A percentile compares a stretch with the other conserved stretches of the same genome.
Conservation (phyloP, 2,888 invertebrate species). For the Trisateles emortualis region DNA sequence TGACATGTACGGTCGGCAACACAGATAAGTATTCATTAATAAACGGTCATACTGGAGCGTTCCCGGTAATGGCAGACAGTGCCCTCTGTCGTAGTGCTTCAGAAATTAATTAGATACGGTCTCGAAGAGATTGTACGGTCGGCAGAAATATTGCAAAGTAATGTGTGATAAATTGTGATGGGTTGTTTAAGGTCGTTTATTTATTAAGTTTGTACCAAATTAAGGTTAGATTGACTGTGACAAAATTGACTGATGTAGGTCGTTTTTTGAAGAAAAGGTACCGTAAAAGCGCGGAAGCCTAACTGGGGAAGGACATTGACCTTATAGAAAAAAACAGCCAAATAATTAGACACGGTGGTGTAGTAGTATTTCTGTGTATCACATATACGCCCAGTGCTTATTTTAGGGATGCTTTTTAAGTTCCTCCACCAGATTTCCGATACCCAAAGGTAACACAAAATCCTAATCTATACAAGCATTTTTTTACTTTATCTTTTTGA, state of each 20-base stretch:
- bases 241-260: not conserved
- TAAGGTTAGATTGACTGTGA: not conserved
- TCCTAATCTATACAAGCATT: no score
- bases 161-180: not conserved
- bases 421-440: no score
- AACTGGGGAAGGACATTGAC: no score
- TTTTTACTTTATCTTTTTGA: no score
- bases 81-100: slow-evolving; percentile 49
- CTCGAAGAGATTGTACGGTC: slow-evolving; percentile 41
- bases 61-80: slow-evolving; percentile 53
- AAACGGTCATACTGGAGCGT: slow-evolving; percentile 53
- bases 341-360: no score
- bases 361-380: no score
- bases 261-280: no score
- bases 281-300: no score
- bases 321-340: no score
- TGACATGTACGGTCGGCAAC: slow-evolving; percentile 46
- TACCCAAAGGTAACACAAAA: no score
- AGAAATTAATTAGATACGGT: slow-evolving; percentile 75
- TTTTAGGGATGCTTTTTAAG: no score
- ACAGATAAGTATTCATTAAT: slow-evolving; percentile 59
- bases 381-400: no score
- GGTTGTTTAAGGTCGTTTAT: not conserved
- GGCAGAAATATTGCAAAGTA: slow-evolving; percentile 4
- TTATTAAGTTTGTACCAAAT: not conserved